These are phyloP conservation scores for Premnoplex brunnescens DNA, from an alignment of 2,797 vertebrate species.

Conservation along the genomic window DNA sequence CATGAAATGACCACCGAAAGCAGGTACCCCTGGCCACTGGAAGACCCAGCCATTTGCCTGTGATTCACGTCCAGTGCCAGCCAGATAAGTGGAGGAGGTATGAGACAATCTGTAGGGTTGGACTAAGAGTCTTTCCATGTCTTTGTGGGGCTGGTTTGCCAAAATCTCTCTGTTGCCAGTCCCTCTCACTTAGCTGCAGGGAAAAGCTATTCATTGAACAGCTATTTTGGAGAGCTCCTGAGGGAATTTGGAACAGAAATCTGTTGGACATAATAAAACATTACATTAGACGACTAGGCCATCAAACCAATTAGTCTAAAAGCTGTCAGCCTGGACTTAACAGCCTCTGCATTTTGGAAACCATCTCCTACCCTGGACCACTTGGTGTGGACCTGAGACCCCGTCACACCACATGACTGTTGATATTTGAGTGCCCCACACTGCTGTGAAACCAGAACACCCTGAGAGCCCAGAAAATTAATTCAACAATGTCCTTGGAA, in stretches of 20 bases:
- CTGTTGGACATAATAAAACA: conserved; percentile 22
- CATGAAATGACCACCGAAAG: not conserved
- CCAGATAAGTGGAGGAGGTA: not conserved
- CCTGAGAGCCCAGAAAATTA: not conserved
- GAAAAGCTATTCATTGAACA: conserved; percentile 27
- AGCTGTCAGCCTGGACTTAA: not conserved
- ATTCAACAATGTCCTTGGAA: not conserved
- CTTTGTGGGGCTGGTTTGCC: not conserved
- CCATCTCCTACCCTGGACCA: not conserved
- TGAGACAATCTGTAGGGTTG: not conserved
- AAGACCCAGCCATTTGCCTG: not conserved
- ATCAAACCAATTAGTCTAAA: conserved; percentile 24
- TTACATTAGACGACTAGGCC: conserved; percentile 1
- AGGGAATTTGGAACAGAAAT: conserved; percentile 41
- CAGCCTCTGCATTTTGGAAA: not conserved
- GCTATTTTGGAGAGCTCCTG: conserved; percentile 32
- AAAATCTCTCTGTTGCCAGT: conserved; percentile 15
- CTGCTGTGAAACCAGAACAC: not conserved
- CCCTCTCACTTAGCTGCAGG: not conserved
- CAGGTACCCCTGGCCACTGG: not conserved
- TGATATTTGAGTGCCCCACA: not conserved
- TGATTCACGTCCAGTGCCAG: not conserved
- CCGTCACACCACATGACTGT: fast-evolving
- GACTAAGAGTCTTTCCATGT: not conserved
- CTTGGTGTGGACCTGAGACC: not conserved